Base-by-base conservation (phyloP, 2,113 vertebrate species). In the Anguilla japonica region DNA sequence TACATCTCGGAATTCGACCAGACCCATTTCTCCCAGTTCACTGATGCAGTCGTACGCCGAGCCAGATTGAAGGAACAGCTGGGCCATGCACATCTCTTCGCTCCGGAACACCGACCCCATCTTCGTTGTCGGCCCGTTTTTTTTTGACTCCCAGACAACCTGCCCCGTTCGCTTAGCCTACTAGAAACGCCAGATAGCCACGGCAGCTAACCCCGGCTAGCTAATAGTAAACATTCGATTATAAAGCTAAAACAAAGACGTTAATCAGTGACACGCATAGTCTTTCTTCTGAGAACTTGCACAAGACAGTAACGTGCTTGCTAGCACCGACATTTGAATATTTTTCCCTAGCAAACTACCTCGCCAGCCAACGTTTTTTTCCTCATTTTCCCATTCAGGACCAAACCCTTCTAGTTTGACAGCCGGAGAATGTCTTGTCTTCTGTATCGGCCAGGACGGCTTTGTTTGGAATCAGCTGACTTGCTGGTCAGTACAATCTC, bases 21-120 rank as follows among this genome's bases (percentile, higher is more conserved):
- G 96, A 88, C 98, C 98, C 89, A 96, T 95, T 93, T 99, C 98
- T 53, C 98, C 98, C 81, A 98, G 96, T 90, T 97, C 97, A 92
- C 98, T 98, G 90, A 99, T 97, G 95, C 98, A 98, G 95, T 98
- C 97, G 91, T 99, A 99, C 85, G 98, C 98, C 79, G 98, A 97
- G 85, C 97, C 98, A 80, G 97, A 96, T 96, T 99, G 98, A 90
- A 99, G 96, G 86, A 99, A 99, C 90, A 99, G 96, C 95, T 99
- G 98, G 75, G 97, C 97, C 97, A 99, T 93, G 93, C 98, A 98
- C 97, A 99, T 96, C 91, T 97, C 93, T 94, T 99, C 98, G 78
- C 98, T 95, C 90, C 98, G 96, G 93, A 99, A 99, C 92, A 97
- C 92, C 84, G 96, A 92, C 81, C 96, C 96, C 98, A 99, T 99